Base-by-base conservation (phyloP, 2,888 invertebrate genomes). In the Trichacis sp. region DNA sequence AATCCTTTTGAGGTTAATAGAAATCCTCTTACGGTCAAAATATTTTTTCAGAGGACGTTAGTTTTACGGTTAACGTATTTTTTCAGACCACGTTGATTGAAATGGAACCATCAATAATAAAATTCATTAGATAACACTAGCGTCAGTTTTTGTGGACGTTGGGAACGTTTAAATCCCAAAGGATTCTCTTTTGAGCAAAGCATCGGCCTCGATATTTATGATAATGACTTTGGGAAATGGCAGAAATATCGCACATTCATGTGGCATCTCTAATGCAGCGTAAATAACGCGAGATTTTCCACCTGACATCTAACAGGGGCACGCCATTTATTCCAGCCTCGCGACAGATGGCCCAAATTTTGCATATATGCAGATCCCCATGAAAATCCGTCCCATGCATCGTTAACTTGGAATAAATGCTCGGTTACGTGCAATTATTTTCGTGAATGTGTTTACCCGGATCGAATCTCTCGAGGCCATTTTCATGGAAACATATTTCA, bases 261-360 rank as follows among this genome's bases (percentile, higher is more conserved):
- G 17, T 12, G 19, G 38, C 4, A 19, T 49, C 36, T 17, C 19
- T 36, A 49, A 36, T 24, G 48, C 42, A 30, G 14, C 60, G 49
- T 54, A 24, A 60, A 58, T 47, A 49, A 48, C 47, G 38, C 24
- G 36, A 20, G 52, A 55, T 55, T 66, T 62, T 62, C 51, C 49
- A 47, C 57, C 60, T 62, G 64, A 62, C 51, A 17, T 43, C 54
- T 18, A 40, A 33, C 29, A 51, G 40, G 49, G 36, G 19, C 54
- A 24, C 29, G 29, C n/a, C 42, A 52, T 42, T 52, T 24, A 30
- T 36, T 18, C 5, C 30, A 18, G 24, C 38, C 19, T n/a, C 17
- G 42, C 63, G 58, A 57, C 61, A 65, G 62, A 63, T 63, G 62
- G 52, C 24, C 60, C n/a, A 29, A 50, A 52, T 64, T 59, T 64